Conservation (phyloP, 2,113 vertebrate genomes). For the Hydrochoerus hydrochaeris region DNA sequence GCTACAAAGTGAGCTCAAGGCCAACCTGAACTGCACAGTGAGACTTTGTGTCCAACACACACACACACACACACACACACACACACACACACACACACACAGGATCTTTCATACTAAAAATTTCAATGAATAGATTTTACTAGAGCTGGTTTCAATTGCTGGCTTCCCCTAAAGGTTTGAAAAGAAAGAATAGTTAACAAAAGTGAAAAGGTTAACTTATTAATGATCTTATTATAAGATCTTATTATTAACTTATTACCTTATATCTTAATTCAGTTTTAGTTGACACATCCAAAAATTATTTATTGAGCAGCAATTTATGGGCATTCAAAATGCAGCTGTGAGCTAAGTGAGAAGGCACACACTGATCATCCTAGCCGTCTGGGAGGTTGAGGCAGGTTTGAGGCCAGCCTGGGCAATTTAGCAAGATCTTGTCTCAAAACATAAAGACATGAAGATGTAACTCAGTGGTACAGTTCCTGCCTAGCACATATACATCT, state of each 20-base stretch:
- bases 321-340: background rate
- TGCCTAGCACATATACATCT: background rate
- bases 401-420: background rate
- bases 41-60: too few relatives aligned
- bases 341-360: background rate
- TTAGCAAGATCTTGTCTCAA: background rate
- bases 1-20: too few relatives aligned
- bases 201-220: constrained; percentile 20
- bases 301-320: constrained; percentile 4
- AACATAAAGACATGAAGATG: background rate
- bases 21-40: too few relatives aligned
- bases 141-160: constrained; percentile 17
- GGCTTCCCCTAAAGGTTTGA: background rate
- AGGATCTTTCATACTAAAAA: background rate
- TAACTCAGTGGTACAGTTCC: background rate
- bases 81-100: too few relatives aligned
- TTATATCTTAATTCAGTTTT: background rate
- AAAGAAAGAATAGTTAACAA: constrained; percentile 18
- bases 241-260: background rate
- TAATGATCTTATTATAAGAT: background rate
- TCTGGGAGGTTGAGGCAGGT: background rate
- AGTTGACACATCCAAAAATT: background rate
- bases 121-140: background rate
- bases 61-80: too few relatives aligned
- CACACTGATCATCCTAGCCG: background rate